These are phyloP conservation scores for Hyposoter dolosus DNA, from an alignment of 2,888 invertebrate species.

Conservation along the genomic window DNA sequence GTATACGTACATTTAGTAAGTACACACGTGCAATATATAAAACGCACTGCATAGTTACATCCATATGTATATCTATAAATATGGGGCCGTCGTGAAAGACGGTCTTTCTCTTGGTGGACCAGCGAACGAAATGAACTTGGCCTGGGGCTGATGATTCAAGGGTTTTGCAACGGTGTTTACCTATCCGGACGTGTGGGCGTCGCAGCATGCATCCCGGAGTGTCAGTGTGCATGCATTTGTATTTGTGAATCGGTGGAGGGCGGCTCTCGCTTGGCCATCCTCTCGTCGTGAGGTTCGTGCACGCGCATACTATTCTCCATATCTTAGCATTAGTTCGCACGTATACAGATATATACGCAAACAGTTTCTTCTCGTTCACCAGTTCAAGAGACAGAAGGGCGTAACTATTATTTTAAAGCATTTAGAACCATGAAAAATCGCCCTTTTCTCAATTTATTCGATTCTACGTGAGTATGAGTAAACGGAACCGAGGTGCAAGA, in stretches of 20 bases:
- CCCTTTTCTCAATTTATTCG: background rate
- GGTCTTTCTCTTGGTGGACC: conserved; percentile 54
- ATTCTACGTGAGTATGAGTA: background rate
- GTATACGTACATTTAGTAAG: background rate
- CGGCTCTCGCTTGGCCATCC: conserved; percentile 39
- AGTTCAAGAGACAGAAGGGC: background rate
- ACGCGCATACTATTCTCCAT: conserved; percentile 63
- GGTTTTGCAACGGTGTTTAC: conserved; percentile 68
- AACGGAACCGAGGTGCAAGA: conserved; percentile 27
- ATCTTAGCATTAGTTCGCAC: conserved; percentile 39
- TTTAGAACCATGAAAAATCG: background rate
- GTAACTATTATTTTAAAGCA: background rate
- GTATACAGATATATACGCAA: background rate
- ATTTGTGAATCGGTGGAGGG: conserved; percentile 17
- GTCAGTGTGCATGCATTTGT: conserved; percentile 14
- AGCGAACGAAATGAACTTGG: conserved; percentile 64
- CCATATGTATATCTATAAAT: background rate
- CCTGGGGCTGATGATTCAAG: conserved; percentile 70
- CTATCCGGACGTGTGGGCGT: conserved; percentile 67
- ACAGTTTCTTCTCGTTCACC: background rate
- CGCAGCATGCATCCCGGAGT: conserved; percentile 52
- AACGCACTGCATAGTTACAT: background rate
- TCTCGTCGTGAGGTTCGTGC: conserved; percentile 58
- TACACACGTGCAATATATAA: conserved; percentile 1
- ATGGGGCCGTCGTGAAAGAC: conserved; percentile 34